Evolutionary conservation across 2,797 vertebrate species (phyloP), one percentile per base, ranked within the genome.

Genomic region (Oreortyx pictus): DNA sequence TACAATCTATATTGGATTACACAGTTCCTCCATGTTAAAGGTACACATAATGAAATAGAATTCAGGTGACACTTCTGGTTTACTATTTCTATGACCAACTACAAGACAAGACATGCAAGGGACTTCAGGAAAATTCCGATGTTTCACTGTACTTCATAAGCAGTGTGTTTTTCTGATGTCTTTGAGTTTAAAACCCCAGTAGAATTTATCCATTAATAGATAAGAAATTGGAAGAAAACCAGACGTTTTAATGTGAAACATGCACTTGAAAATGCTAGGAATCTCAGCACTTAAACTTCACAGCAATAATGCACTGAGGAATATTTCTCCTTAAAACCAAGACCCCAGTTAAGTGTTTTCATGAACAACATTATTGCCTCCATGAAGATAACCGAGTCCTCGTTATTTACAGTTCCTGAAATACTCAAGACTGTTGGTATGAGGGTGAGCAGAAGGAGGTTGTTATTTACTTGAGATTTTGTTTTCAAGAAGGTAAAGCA

Each of bases 341-440:
- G 95, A 96, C 91, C 86, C 79, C 68, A 66, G 82, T 88, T 92
- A 96, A 96, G 86, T 92, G 88, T 84, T 90, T 94, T 96, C 75
- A 92, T 79, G 87, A 95, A 86, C 67, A 86, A 57, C 61, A 84
- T 67, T 57, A 52, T 22, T 29, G 54, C 68, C 44, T 94, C 41
- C 54, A 74, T 15, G 43, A 95, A 91, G 94, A 91, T 67, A 90
- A 88, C 54, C 0, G 29, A 92, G 49, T 82, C 73, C 75, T 82
- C 57, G 41, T 83, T 80, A 81, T 94, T 94, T 96, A 84, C 74
- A 86, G 9, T 86, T 64, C 81, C 61, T 84, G 73, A 90, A 92
- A 92, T 83, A 93, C 46, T 86, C 70, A 43, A 71, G 66, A 85
- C 72, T 86, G 41, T 78, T 82, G 61, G 24, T 83, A 64, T 90